phyloP scores from a whole-genome alignment of 2,113 vertebrate species.

The Eublepharis macularius region DNA sequence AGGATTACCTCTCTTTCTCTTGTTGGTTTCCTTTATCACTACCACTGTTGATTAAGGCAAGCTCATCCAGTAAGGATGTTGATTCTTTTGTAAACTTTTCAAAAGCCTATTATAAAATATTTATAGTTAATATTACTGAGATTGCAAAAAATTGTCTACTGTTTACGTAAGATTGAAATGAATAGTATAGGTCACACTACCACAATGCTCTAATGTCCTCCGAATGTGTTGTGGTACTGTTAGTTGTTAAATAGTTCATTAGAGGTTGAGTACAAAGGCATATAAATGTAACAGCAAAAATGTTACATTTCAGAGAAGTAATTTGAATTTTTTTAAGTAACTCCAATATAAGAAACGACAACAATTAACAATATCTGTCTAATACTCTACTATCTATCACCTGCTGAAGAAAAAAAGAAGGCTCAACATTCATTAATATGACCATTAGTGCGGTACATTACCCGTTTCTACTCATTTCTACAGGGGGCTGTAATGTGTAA shows the following conservation, averaged over 20 bases:
- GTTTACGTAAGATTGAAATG: not conserved
- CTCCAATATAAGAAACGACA: not conserved
- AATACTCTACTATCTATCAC: not conserved
- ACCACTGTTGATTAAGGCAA: constrained; percentile 93
- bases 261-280: not conserved
- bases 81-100: constrained; percentile 99
- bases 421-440: not conserved
- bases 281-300: not conserved
- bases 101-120: constrained; percentile 83
- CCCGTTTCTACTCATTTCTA: not conserved
- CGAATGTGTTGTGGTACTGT: too few species aligned
- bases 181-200: not conserved
- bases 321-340: not conserved
- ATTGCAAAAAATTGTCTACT: not conserved
- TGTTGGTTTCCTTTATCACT: constrained; percentile 87
- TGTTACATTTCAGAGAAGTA: not conserved
- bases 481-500: not conserved
- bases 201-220: not conserved
- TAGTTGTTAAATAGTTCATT: not conserved
- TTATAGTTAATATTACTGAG: constrained; percentile 24
- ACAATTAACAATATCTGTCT: not conserved
- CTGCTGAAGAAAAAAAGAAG: not conserved
- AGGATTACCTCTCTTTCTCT: constrained; percentile 88
- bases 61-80: constrained; percentile 92
- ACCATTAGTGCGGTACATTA: not conserved